Conservation (phyloP, 2,113 vertebrate species). For the Colistium nudipinnis region DNA sequence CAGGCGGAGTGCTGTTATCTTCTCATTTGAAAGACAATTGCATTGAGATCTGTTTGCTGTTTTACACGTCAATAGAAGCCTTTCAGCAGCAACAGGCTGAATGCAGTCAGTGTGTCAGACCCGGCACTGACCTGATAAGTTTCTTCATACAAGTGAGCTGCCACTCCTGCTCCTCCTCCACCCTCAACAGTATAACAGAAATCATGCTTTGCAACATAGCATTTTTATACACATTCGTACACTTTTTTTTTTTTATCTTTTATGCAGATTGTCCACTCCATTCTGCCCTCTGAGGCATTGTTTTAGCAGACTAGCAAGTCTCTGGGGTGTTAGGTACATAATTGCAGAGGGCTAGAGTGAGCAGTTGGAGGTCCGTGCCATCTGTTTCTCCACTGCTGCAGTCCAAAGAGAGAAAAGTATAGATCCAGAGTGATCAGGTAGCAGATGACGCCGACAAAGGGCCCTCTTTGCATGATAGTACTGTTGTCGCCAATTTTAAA, state of each 20-base stretch:
- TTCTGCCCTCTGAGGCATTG: too few relatives aligned
- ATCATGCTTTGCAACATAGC: not conserved
- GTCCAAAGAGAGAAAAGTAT: conserved; percentile 38
- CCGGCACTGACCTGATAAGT: conserved; percentile 55
- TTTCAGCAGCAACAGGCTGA: conserved; percentile 59
- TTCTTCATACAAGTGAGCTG: conserved; percentile 19
- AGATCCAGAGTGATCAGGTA: conserved; percentile 72
- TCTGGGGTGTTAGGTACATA: conserved; percentile 6
- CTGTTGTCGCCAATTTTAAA: conserved; percentile 13
- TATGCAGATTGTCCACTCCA: not conserved
- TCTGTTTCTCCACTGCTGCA: conserved; percentile 55
- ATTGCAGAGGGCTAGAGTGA: conserved; percentile 31
- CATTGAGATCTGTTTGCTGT: conserved; percentile 78
- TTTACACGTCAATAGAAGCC: conserved; percentile 81
- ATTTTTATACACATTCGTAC: not conserved
- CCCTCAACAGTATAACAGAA: not conserved
- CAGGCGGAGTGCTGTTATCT: conserved; percentile 71
- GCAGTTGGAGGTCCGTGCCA: conserved; percentile 68
- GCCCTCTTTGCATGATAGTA: conserved; percentile 53
- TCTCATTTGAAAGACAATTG: conserved; percentile 79
- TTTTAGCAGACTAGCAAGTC: too few relatives aligned
- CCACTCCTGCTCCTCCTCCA: conserved; percentile 20
- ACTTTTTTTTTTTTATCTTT: too few relatives aligned
- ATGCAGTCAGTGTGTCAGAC: conserved; percentile 67
- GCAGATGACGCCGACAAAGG: conserved; percentile 70